A percentile compares a stretch with the other conserved stretches of the same genome.
phyloP scores from a whole-genome alignment of 2,797 vertebrate genomes.

The Neosalanx taihuensis region DNA sequence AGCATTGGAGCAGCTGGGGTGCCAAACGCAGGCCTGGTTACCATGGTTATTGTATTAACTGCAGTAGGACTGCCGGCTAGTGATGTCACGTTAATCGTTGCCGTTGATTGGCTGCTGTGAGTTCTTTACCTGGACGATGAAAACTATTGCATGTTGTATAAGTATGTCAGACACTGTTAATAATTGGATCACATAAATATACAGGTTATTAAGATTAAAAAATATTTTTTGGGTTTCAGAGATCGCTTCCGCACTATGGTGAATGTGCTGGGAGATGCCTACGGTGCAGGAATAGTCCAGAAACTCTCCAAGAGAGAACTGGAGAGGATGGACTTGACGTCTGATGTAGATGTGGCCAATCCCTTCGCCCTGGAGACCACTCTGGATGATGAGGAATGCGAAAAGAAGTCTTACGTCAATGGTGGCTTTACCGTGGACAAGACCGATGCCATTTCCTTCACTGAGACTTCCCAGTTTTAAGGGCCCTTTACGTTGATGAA shows the following conservation, averaged over 20 bases:
- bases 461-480: conserved; percentile 97
- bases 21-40: conserved; percentile 94
- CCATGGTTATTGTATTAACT: conserved; percentile 97
- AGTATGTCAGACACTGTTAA: conserved; percentile 17
- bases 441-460: conserved; percentile 93
- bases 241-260: conserved; percentile 98
- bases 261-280: conserved; percentile 95
- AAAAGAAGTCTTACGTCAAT: conserved; percentile 93
- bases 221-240: conserved; percentile 61
- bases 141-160: conserved; percentile 3
- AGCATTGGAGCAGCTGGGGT: conserved; percentile 96
- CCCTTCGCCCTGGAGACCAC: conserved; percentile 88
- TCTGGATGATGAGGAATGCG: conserved; percentile 81
- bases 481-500: conserved; percentile 26
- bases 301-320: conserved; percentile 91
- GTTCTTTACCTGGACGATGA: conserved; percentile 54
- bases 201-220: not conserved
- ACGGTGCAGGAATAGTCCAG: conserved; percentile 90
- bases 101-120: conserved; percentile 99
- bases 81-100: conserved; percentile 94
- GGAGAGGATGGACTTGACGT: conserved; percentile 85
- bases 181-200: not conserved
- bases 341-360: conserved; percentile 90
- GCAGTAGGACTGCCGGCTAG: conserved; percentile 90
- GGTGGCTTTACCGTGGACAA: conserved; percentile 96